Percentiles rank a stretch among this genome's conserved stretches.
phyloP scores from a whole-genome alignment of 2,888 invertebrate genomes.

The Ormyrus nitidulus region DNA sequence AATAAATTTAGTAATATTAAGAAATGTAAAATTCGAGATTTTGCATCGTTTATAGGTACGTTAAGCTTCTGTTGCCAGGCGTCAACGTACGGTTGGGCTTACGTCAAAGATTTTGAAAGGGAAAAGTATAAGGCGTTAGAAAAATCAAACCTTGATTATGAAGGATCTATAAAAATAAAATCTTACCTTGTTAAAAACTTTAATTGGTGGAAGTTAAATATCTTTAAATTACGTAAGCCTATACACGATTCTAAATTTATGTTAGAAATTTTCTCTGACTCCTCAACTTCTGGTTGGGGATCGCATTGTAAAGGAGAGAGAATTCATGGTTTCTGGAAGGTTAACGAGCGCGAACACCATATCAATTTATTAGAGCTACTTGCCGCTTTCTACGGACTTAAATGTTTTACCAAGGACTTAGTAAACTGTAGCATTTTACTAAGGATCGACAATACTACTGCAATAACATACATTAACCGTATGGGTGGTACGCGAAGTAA shows the following conservation, averaged over 20 bases:
- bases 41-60: no score
- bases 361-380: slow-evolving; percentile 20
- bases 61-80: no score
- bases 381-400: slow-evolving; percentile 13
- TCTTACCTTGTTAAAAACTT: background rate
- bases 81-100: no score
- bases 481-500: slow-evolving; percentile 58
- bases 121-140: no score
- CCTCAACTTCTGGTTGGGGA: slow-evolving; percentile 11
- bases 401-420: slow-evolving; percentile 28
- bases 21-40: slow-evolving; percentile 32
- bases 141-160: no score
- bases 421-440: slow-evolving; percentile 54
- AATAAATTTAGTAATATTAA: background rate
- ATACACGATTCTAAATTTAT: background rate
- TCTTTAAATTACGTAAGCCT: slow-evolving; percentile 1
- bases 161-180: background rate
- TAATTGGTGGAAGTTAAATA: slow-evolving; percentile 16
- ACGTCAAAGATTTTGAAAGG: no score
- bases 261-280: slow-evolving; percentile 25
- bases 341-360: background rate
- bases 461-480: slow-evolving; percentile 58
- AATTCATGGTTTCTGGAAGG: slow-evolving; percentile 14
- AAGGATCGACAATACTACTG: slow-evolving; percentile 59
- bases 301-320: background rate